These are phyloP conservation scores for Anodontia alba DNA, from an alignment of 2,888 invertebrate species.

Conservation along the genomic window DNA sequence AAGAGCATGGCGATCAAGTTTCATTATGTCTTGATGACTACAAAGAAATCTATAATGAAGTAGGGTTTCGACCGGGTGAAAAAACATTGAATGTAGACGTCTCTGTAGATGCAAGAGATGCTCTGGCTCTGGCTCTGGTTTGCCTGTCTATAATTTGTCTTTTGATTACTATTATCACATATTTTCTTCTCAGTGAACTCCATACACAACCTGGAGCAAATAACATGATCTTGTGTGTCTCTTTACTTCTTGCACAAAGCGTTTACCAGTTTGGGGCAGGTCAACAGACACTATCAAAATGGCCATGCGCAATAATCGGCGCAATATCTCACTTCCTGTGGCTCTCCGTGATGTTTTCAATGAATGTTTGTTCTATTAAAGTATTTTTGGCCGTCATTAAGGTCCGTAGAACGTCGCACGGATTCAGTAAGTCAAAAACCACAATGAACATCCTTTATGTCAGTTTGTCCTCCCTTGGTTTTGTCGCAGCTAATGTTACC, in stretches of 20 bases:
- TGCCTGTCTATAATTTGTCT: neutral
- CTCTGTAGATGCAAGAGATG: neutral
- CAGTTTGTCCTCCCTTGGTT: neutral
- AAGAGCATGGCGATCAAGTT: no score
- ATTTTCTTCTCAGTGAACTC: neutral
- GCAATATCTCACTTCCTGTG: neutral
- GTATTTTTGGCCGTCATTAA: neutral
- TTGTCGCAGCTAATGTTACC: neutral
- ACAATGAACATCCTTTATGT: neutral
- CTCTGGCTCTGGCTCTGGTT: neutral
- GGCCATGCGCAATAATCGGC: neutral
- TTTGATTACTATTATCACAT: neutral
- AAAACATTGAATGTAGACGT: no score
- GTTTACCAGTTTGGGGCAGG: neutral
- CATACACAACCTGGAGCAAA: neutral
- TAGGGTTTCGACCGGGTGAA: no score
- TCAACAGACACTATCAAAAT: neutral
- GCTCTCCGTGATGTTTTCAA: neutral
- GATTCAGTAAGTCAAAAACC: neutral
- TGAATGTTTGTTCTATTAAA: neutral
- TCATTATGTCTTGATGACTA: no score
- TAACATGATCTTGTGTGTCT: neutral
- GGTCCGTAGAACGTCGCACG: neutral
- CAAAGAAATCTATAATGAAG: no score
- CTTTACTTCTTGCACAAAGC: neutral